Evolutionary conservation across 2,888 invertebrate genomes (phyloP).

Genomic region (Brachypalpus laphriformis): DNA sequence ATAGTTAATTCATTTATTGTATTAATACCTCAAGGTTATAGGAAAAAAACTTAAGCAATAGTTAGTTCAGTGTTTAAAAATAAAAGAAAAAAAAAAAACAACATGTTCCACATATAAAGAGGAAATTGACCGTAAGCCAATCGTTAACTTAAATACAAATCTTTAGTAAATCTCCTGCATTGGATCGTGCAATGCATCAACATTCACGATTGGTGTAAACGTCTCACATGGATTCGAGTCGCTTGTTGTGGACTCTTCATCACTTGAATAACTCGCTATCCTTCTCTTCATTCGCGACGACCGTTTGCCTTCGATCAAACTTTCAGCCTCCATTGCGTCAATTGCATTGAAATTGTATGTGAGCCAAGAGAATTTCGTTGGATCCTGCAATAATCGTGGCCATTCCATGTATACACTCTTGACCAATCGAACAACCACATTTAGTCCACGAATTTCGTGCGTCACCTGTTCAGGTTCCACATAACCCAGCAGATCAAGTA

Average conservation of each 20-base stretch:
- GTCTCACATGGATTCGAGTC: slow-evolving; percentile 53
- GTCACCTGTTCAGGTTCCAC: slow-evolving; percentile 75
- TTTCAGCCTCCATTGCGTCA: slow-evolving; percentile 70
- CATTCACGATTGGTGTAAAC: slow-evolving; percentile 58
- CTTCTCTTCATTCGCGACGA: neutral
- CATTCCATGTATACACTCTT: slow-evolving; percentile 76
- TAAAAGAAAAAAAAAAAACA: neutral
- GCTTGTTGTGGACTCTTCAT: neutral
- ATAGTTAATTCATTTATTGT: neutral
- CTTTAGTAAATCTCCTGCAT: slow-evolving; percentile 41
- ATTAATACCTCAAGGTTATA: neutral
- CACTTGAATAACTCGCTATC: slow-evolving; percentile 25
- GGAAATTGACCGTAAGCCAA: neutral
- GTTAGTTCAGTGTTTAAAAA: neutral
- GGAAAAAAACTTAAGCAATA: neutral
- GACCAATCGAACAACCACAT: slow-evolving; percentile 77
- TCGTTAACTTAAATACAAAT: neutral
- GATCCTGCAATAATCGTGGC: slow-evolving; percentile 76
- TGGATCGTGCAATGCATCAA: slow-evolving; percentile 48
- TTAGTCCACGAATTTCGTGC: slow-evolving; percentile 78
- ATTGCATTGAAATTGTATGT: slow-evolving; percentile 76
- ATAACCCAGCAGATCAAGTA: slow-evolving; percentile 75
- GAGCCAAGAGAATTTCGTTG: slow-evolving; percentile 75
- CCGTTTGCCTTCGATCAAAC: slow-evolving; percentile 23
- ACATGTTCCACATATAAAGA: neutral